phyloP scores from a whole-genome alignment of 2,797 vertebrate genomes.

The Amazona ochrocephala region DNA sequence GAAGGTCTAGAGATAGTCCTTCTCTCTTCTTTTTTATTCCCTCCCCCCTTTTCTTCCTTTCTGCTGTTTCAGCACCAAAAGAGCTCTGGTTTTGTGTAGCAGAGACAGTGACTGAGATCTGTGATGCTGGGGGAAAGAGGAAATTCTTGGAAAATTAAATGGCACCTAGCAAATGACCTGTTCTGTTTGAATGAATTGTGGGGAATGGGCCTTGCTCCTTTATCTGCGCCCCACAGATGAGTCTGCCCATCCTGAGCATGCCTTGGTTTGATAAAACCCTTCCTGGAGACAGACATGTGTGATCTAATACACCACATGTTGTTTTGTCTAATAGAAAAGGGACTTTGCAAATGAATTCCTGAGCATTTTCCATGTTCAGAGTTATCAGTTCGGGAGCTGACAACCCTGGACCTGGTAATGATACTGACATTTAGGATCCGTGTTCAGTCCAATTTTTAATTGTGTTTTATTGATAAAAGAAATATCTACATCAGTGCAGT shows the following conservation, averaged over 20 bases:
- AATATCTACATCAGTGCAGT: neutral
- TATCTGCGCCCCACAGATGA: neutral
- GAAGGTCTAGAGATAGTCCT: neutral
- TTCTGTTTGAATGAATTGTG: neutral
- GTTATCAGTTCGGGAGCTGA: neutral
- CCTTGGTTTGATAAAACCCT: neutral
- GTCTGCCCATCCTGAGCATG: neutral
- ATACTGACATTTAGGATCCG: neutral
- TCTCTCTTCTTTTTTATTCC: neutral
- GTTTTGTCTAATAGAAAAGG: neutral
- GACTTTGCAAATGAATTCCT: neutral
- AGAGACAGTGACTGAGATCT: neutral
- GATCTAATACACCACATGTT: fast-evolving
- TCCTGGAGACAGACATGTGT: neutral
- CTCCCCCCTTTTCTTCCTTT: neutral
- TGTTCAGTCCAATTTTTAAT: neutral
- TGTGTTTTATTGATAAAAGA: neutral
- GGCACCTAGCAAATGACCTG: neutral
- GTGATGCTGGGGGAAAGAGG: neutral
- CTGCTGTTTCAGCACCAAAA: constrained; percentile 2
- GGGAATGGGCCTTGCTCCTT: neutral
- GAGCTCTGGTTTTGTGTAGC: neutral
- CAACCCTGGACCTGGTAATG: neutral
- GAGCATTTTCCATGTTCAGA: fast-evolving
- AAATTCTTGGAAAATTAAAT: neutral